Percentiles rank a stretch among this genome's conserved stretches.
Conservation (phyloP, 2,888 invertebrate genomes). For the Drosophila emarginata region DNA sequence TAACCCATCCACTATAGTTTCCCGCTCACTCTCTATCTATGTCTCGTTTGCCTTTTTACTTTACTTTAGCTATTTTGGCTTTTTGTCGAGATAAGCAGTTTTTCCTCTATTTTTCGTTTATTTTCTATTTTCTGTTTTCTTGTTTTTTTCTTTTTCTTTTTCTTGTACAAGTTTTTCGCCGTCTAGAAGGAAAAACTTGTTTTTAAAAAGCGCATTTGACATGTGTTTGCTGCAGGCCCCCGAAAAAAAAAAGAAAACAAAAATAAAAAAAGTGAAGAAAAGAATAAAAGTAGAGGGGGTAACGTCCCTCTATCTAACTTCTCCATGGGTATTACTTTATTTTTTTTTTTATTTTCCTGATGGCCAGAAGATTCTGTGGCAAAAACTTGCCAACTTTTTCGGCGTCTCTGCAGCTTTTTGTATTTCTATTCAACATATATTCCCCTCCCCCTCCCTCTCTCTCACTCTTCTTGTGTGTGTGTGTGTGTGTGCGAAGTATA, state of each 20-base stretch:
- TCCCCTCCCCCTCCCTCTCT: background rate
- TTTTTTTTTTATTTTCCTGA: background rate
- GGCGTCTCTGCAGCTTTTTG: constrained; percentile 49
- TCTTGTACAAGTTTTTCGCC: constrained; percentile 42
- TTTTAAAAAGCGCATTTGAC: constrained; percentile 72
- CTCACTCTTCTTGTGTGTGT: constrained; percentile 10
- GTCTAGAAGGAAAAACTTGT: constrained; percentile 77
- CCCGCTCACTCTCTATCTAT: too few relatives aligned
- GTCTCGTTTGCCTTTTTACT: constrained; percentile 19
- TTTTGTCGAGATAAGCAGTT: constrained; percentile 75
- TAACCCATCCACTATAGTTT: too few relatives aligned
- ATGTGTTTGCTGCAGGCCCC: constrained; percentile 70
- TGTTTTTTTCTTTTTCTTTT: background rate
- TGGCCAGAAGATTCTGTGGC: constrained; percentile 56
- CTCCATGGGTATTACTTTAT: background rate
- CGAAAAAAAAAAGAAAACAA: background rate
- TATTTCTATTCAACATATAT: background rate
- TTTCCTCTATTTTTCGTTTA: constrained; percentile 42
- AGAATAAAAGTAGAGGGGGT: too few relatives aligned
- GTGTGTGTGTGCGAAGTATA: constrained; percentile 53
- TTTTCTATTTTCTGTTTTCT: constrained; percentile 14
- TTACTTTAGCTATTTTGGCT: constrained; percentile 51
- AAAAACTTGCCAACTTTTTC: constrained; percentile 63
- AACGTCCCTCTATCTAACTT: background rate
- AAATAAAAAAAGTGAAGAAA: too few relatives aligned